Evolutionary conservation across 2,797 vertebrate species (phyloP).

Genomic region (Diceros bicornis): DNA sequence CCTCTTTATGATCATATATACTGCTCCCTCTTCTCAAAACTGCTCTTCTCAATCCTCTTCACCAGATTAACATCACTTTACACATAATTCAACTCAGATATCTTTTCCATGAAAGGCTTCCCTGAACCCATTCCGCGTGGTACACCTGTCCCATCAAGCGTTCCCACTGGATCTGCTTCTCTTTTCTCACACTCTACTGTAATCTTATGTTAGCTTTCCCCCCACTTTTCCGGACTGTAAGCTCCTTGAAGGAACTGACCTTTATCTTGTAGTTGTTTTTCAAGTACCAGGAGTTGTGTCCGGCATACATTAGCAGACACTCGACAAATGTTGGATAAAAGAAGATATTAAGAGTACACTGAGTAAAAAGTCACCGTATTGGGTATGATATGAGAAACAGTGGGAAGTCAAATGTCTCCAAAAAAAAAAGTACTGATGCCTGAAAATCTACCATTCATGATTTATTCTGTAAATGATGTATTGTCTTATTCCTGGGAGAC

Average conservation of each 20-base stretch:
- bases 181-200: background rate
- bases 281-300: background rate
- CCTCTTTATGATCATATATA: background rate
- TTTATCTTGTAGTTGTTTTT: background rate
- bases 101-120: background rate
- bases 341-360: background rate
- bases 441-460: conserved; percentile 31
- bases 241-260: background rate
- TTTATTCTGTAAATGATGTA: conserved; percentile 45
- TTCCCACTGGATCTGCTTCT: background rate
- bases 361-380: background rate
- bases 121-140: background rate
- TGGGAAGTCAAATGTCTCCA: background rate
- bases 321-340: background rate
- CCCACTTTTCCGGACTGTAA: background rate
- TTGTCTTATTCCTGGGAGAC: background rate
- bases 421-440: background rate
- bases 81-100: background rate
- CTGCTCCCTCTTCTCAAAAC: background rate
- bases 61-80: background rate
- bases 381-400: background rate
- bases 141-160: accelerated
- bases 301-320: background rate
- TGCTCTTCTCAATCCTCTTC: background rate
- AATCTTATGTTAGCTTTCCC: background rate